Base-by-base conservation (phyloP, 2,113 vertebrate species). In the Jacana jacana region DNA sequence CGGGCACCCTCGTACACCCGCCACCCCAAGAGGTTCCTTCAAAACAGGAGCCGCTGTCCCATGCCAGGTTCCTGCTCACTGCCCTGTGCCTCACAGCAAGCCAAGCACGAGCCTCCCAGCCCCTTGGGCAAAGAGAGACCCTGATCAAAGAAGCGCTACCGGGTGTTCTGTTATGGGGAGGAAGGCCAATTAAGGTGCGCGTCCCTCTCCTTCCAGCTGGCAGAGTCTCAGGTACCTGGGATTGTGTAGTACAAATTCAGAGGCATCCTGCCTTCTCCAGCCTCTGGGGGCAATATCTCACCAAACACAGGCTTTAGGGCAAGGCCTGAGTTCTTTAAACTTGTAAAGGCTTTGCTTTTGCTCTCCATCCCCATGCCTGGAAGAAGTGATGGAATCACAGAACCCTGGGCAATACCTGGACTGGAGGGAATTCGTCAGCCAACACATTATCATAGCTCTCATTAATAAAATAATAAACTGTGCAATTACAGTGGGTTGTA, bases 391-490 rank as follows among this genome's bases (percentile, higher is more conserved):
- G 1, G 80, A 81, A 95, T 58, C 0, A 0, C 65, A 78, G 88
- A 91, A 84, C 73, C 52, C n/a, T 44, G 46, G 33, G 77, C 83
- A 91, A 80, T 94, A 91, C 88, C 77, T 93, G 49, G 42, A 91
- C 73, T 61, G 39, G 71, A 57, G 83, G 81, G 68, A 93, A 95
- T 75, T 88, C 49, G 71, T 64, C n/a, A 95, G 73, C 92, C 68
- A 93, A 96, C 90, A 81, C 40, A 95, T 93, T 91, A 94, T 92
- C 94, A 95, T 37, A 94, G 73, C 18, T 86, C 89, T 95, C 94
- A 94, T 91, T 97, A 94, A 88, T 94, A 96, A 96, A 92, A 91
- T 86, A 96, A 93, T 89, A 94, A 97, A 96, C 66, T 82, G 40
- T 86, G 79, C 88, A 94, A 95, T 96, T 97, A 95, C n/a, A 81